Conservation (phyloP, 2,113 vertebrate genomes). For the Cyphomyrus plagiostoma region DNA sequence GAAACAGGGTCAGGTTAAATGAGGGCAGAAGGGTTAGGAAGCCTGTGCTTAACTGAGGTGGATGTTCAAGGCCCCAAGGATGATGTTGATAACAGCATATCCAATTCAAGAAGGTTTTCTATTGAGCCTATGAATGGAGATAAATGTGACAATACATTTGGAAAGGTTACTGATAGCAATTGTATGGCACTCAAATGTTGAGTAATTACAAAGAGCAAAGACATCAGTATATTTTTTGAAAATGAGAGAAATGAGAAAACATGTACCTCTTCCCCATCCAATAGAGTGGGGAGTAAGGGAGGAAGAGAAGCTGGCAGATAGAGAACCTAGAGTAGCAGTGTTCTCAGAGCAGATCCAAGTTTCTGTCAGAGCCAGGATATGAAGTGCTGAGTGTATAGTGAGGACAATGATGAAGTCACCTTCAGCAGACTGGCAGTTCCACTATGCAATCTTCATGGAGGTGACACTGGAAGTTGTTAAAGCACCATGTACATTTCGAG, state of each 20-base stretch:
- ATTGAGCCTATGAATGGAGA: background rate
- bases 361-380: background rate
- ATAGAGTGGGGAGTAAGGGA: background rate
- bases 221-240: background rate
- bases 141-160: background rate
- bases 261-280: background rate
- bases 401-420: background rate
- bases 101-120: background rate
- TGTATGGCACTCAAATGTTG: background rate
- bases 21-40: background rate
- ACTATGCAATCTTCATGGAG: background rate
- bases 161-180: background rate
- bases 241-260: background rate
- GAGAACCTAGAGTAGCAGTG: background rate
- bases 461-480: background rate
- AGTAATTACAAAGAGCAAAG: background rate
- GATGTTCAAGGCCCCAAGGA: background rate
- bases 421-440: background rate
- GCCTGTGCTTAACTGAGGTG: background rate
- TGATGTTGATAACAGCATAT: background rate
- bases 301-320: background rate
- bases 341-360: background rate
- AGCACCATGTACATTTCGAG: background rate
- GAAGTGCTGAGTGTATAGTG: background rate
- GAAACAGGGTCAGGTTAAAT: background rate